Base-by-base conservation (phyloP, 2,797 vertebrate genomes). In the Hippopotamyrus pictus region DNA sequence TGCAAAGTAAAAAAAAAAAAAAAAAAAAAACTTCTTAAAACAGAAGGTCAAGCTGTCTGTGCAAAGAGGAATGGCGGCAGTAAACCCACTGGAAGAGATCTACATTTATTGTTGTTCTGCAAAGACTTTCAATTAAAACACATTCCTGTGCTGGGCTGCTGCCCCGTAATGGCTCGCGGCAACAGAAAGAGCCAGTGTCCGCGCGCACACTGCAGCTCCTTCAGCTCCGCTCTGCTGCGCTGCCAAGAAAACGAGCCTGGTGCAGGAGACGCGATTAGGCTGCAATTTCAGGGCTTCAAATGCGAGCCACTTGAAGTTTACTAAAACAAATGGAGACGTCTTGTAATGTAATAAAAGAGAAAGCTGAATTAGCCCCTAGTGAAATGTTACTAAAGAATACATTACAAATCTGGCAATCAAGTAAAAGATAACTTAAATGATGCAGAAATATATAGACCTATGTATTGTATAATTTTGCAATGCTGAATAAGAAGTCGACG, bases 131-230 rank as follows among this genome's bases (percentile, higher is more conserved):
- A 95, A 95, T 95, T 95, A 94, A 93, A 90, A 92, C 88, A 91
- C 96, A 95, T 93, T 95, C 95, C 95, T 94, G 90, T 92, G 93
- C 92, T 57, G 91, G 90, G 89, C 93, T 94, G 93, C 93, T 94
- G 93, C 93, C 93, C 92, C 91, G 90, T 93, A 92, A 94, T 92
- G 87, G 93, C 94, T 95, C 93, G 95, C 93, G 91, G 92, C 91
- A 91, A 93, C 91, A 87, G 90, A 91, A 89, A 89, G 89, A 89
- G 89, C 46, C 44, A 84, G 82, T 51, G 41, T 48, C 19, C 44
- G 37, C 41, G 44, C 19, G n/a, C 82, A 11, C 82, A n/a, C 48
- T 11, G 84, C 37, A 76, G 73, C 33, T 3, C 73, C 37, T 25
- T 69, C 22, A 11, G 14, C 29, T 41, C 14, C 5, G 14, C 54